Evolutionary conservation across 2,797 vertebrate species (phyloP).

Genomic region (Helarctos malayanus): DNA sequence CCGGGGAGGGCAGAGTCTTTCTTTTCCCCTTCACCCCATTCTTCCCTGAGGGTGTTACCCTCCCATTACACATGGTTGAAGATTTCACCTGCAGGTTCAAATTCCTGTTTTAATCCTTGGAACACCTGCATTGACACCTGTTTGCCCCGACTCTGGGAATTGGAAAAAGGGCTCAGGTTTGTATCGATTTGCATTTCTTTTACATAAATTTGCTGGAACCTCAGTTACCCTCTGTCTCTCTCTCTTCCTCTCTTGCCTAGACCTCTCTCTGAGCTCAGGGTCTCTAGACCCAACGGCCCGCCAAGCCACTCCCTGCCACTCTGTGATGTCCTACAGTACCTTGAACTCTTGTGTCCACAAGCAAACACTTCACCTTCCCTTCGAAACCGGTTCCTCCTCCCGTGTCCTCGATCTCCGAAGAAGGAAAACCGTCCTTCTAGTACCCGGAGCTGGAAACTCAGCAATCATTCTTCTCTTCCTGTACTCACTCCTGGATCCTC

Average conservation of each 20-base stretch:
- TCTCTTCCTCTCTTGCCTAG: background rate
- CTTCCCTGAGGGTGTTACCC: background rate
- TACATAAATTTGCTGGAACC: background rate
- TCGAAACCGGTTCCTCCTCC: background rate
- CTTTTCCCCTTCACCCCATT: background rate
- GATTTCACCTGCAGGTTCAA: background rate
- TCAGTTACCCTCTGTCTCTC: background rate
- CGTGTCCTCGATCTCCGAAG: background rate
- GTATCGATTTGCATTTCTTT: constrained; percentile 46
- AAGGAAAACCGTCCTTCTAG: background rate
- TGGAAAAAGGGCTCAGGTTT: background rate
- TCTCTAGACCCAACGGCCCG: background rate
- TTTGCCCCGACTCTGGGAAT: background rate
- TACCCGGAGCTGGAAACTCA: background rate
- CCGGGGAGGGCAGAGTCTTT: background rate
- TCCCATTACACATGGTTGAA: background rate
- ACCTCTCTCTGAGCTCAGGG: background rate
- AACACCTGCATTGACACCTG: background rate
- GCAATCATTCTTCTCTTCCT: background rate
- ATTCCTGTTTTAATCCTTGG: background rate
- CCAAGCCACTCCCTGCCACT: background rate
- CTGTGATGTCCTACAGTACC: background rate
- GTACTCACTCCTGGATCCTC: background rate
- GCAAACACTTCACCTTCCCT: background rate
- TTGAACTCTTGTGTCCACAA: background rate